phyloP scores from a whole-genome alignment of 2,888 invertebrate species.

The Brassicogethes aeneus region DNA sequence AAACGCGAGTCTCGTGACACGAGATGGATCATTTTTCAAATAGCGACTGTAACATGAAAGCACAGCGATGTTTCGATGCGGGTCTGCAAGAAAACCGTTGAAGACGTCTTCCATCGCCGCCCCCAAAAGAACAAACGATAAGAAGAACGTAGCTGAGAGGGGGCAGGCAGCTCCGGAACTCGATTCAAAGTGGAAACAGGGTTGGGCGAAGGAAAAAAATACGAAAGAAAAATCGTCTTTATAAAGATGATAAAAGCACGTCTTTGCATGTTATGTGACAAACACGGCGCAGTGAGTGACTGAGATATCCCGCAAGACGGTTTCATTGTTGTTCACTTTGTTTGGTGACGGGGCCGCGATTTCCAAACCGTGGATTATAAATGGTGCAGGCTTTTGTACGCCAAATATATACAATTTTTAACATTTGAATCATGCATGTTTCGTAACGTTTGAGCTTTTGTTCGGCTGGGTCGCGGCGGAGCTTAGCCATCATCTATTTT shows the following conservation, averaged over 20 bases:
- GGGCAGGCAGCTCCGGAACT: conserved; percentile 28
- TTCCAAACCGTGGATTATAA: conserved; percentile 39
- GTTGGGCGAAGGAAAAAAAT: conserved; percentile 32
- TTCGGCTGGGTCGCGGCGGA: conserved; percentile 10
- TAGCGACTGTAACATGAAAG: conserved; percentile 30
- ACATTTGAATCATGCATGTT: conserved; percentile 39
- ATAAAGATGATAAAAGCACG: conserved; percentile 43
- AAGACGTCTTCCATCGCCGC: neutral
- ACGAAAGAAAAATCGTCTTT: conserved; percentile 42
- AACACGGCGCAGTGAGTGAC: conserved; percentile 39
- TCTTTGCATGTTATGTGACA: conserved; percentile 43
- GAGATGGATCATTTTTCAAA: conserved; percentile 42
- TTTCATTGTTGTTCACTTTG: conserved; percentile 42
- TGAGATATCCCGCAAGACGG: conserved; percentile 41
- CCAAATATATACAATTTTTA: conserved; percentile 35
- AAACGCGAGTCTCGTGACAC: conserved; percentile 32
- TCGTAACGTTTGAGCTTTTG: conserved; percentile 29
- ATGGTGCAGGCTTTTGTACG: conserved; percentile 36
- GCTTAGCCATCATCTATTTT: conserved; percentile 6
- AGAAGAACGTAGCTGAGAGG: neutral
- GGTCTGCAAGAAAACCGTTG: conserved; percentile 26
- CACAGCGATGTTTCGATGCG: conserved; percentile 39
- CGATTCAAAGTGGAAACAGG: conserved; percentile 37
- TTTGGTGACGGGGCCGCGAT: conserved; percentile 37
- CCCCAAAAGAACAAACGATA: too few relatives aligned